These are phyloP conservation scores for Carcina quercana DNA, from an alignment of 2,888 invertebrate species.

Conservation along the genomic window DNA sequence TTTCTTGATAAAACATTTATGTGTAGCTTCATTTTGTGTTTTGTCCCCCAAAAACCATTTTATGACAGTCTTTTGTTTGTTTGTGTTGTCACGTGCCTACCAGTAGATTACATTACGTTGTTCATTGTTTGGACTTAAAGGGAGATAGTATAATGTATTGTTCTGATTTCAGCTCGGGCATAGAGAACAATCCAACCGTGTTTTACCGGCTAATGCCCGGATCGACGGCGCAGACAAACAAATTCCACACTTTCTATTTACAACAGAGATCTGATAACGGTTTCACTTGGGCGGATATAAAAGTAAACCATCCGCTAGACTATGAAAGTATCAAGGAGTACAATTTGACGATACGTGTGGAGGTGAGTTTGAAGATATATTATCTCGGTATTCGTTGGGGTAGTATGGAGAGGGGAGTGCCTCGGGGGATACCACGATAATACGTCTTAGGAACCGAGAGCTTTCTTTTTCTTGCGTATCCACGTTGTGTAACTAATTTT, in stretches of 20 bases:
- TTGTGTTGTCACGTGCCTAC: conserved; percentile 34
- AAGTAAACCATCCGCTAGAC: conserved; percentile 96
- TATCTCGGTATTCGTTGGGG: too few species aligned
- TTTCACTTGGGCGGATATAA: conserved; percentile 96
- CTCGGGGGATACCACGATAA: too few species aligned
- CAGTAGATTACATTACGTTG: conserved; percentile 26
- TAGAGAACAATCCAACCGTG: conserved; percentile 96
- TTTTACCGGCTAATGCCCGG: conserved; percentile 97
- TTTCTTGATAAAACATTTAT: background rate
- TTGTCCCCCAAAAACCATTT: conserved; percentile 1
- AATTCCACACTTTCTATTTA: conserved; percentile 95
- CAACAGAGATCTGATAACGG: conserved; percentile 95
- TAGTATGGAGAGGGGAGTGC: too few species aligned
- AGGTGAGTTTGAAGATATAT: too few species aligned
- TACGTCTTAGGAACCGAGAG: too few species aligned
- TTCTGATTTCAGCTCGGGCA: conserved; percentile 87
- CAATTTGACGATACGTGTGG: conserved; percentile 95
- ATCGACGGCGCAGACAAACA: conserved; percentile 96
- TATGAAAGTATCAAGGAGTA: conserved; percentile 97
- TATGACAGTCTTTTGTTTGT: conserved; percentile 14
- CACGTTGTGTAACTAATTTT: too few species aligned
- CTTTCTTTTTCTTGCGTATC: too few species aligned
- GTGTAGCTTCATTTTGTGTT: background rate
- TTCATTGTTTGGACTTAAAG: conserved; percentile 15
- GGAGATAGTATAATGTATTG: conserved; percentile 28